Percentiles rank a stretch among this genome's conserved stretches.
These are phyloP conservation scores for Morbakka virulenta DNA, from an alignment of 30 jellyfish, hydroid and myxozoan species.

Conservation along the genomic window DNA sequence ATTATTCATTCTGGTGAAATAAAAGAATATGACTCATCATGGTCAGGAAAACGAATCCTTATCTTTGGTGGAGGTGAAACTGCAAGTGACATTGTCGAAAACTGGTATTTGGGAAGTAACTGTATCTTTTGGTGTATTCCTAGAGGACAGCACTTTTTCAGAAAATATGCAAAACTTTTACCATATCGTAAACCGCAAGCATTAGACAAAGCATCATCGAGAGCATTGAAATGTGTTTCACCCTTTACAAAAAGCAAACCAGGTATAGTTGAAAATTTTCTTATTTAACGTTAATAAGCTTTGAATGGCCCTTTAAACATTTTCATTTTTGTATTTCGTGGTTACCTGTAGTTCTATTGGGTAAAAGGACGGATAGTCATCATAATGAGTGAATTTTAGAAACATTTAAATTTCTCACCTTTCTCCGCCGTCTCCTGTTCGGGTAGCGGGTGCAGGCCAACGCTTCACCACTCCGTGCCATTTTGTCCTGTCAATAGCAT, in stretches of 20 bases:
- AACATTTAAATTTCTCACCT: too few relatives aligned
- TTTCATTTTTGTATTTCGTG: too few relatives aligned
- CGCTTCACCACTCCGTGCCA: too few relatives aligned
- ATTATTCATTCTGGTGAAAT: slow-evolving; percentile 74
- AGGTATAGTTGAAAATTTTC: slow-evolving; percentile 37
- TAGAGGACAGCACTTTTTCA: slow-evolving; percentile 88
- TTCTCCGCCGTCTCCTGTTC: too few relatives aligned
- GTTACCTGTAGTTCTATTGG: too few relatives aligned
- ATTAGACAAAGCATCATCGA: slow-evolving; percentile 79
- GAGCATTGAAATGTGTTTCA: slow-evolving; percentile 66
- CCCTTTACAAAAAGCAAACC: slow-evolving; percentile 77
- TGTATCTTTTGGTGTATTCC: slow-evolving; percentile 85
- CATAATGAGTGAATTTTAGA: too few relatives aligned
- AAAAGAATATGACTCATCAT: slow-evolving; percentile 51
- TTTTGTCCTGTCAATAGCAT: too few relatives aligned
- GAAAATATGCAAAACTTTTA: slow-evolving; percentile 68
- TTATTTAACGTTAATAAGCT: too few relatives aligned
- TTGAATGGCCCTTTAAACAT: too few relatives aligned
- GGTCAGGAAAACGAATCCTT: slow-evolving; percentile 50
- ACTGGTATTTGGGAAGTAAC: slow-evolving; percentile 60
- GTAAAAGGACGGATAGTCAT: too few relatives aligned
- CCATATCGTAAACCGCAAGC: slow-evolving; percentile 93
- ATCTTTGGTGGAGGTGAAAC: slow-evolving; percentile 94
- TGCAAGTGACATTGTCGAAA: slow-evolving; percentile 80
- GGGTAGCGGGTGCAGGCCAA: too few relatives aligned